phyloP scores from a whole-genome alignment of 2,797 vertebrate species.

The Antennarius maculatus region DNA sequence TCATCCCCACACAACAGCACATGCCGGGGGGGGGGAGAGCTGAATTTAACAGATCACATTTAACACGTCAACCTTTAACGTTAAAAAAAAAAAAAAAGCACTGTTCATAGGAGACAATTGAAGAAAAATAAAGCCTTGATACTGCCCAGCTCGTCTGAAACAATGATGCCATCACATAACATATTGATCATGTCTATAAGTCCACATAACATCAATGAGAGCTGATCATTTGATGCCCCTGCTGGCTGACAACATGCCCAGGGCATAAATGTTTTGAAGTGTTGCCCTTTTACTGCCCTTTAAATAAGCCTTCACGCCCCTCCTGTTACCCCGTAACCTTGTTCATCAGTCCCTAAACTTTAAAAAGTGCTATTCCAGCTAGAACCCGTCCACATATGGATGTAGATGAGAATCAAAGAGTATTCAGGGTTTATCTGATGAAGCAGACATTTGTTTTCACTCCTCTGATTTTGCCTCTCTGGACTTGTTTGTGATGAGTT shows the following conservation, averaged over 20 bases:
- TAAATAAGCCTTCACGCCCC: slow-evolving; percentile 57
- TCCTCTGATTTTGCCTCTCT: slow-evolving; percentile 6
- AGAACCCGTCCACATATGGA: slow-evolving; percentile 15
- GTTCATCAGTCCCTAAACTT: slow-evolving; percentile 39
- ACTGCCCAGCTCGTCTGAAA: neutral
- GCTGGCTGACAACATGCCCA: slow-evolving; percentile 24
- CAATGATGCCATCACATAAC: slow-evolving; percentile 16
- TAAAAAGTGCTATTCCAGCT: slow-evolving; percentile 51
- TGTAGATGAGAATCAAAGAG: slow-evolving; percentile 3
- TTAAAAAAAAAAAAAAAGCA: neutral
- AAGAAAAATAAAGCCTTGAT: neutral
- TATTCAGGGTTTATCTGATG: slow-evolving; percentile 10
- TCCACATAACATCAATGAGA: slow-evolving; percentile 26
- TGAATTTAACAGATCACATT: neutral
- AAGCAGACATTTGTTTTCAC: neutral
- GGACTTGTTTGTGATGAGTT: slow-evolving; percentile 20
- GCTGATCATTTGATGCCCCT: slow-evolving; percentile 3
- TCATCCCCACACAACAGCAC: slow-evolving; percentile 44
- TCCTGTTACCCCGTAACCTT: slow-evolving; percentile 33
- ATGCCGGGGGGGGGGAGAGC: slow-evolving; percentile 6
- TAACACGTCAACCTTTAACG: neutral
- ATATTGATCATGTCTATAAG: slow-evolving; percentile 29
- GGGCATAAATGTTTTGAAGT: slow-evolving; percentile 59
- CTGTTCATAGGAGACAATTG: neutral
- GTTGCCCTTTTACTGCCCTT: slow-evolving; percentile 62